Conservation (phyloP, 1,140 invertebrate genomes). For the Euglossa dilemma region DNA sequence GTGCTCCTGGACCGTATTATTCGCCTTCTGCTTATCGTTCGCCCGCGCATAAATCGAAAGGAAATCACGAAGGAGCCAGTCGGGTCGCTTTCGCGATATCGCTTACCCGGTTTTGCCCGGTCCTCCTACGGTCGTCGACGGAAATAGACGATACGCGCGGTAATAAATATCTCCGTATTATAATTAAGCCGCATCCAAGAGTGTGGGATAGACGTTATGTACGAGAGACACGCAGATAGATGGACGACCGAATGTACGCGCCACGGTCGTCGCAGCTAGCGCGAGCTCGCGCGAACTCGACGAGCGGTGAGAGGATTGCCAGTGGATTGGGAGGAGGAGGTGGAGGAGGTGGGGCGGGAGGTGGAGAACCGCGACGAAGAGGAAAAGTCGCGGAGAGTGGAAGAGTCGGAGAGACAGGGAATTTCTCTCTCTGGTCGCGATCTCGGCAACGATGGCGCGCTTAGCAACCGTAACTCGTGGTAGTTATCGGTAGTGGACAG, state of each 20-base stretch:
- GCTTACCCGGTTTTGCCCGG: slow-evolving; percentile 19
- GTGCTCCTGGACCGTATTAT: slow-evolving; percentile 65
- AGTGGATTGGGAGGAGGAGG: not conserved
- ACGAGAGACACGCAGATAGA: slow-evolving; percentile 53
- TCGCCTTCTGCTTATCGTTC: slow-evolving; percentile 63
- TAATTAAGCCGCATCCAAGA: slow-evolving; percentile 61
- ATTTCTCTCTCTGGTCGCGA: slow-evolving; percentile 11
- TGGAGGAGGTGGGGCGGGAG: not conserved
- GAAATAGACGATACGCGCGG: slow-evolving; percentile 64
- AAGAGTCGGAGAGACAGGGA: slow-evolving; percentile 34
- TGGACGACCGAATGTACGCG: slow-evolving; percentile 30
- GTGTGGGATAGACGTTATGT: slow-evolving; percentile 51
- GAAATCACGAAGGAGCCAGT: slow-evolving; percentile 25
- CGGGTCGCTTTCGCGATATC: slow-evolving; percentile 57
- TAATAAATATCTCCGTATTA: slow-evolving; percentile 68
- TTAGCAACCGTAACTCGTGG: slow-evolving; percentile 43
- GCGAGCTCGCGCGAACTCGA: not conserved
- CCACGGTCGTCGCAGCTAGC: not conserved
- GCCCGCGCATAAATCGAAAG: slow-evolving; percentile 59
- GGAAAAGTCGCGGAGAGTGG: no score
- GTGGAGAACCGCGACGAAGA: no score
- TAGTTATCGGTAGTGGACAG: slow-evolving; percentile 50
- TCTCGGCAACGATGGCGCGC: slow-evolving; percentile 36
- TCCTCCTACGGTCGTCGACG: slow-evolving; percentile 56
- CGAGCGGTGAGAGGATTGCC: not conserved